These are phyloP conservation scores for Papilio gigon DNA, from an alignment of 2,888 invertebrate species.

Conservation along the genomic window DNA sequence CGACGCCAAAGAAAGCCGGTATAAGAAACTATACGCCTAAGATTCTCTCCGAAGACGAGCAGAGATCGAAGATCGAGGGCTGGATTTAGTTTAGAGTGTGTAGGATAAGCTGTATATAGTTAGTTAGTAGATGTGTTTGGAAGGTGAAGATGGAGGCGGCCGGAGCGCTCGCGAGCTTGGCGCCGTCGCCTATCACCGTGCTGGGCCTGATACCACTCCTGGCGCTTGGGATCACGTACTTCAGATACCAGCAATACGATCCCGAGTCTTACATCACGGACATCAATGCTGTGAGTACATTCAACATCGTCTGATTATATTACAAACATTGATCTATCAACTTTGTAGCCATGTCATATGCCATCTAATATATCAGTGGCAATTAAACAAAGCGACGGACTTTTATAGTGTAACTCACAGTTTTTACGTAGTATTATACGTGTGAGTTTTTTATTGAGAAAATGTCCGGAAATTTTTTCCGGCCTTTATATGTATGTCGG, in stretches of 20 bases:
- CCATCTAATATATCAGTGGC: too few species aligned
- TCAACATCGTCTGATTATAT: neutral
- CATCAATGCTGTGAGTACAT: slow-evolving; percentile 84
- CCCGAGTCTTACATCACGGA: slow-evolving; percentile 91
- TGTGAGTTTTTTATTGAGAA: neutral
- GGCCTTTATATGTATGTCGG: neutral
- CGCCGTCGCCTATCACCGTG: slow-evolving; percentile 84
- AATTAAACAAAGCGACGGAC: too few species aligned
- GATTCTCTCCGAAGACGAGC: slow-evolving; percentile 83
- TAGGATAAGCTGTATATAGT: slow-evolving; percentile 78
- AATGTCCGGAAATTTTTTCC: neutral
- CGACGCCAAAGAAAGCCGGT: slow-evolving; percentile 79
- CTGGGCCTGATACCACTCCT: slow-evolving; percentile 90
- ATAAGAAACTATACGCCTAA: slow-evolving; percentile 89
- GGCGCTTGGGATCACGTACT: slow-evolving; percentile 90
- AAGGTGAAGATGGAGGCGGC: slow-evolving; percentile 75
- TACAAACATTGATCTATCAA: too few species aligned
- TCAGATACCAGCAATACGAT: slow-evolving; percentile 90
- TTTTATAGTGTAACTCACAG: neutral
- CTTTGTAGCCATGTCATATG: too few species aligned
- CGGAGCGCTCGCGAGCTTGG: slow-evolving; percentile 81
- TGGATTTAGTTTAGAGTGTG: slow-evolving; percentile 84
- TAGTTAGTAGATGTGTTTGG: slow-evolving; percentile 71
- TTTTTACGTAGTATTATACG: neutral
- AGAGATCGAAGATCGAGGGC: slow-evolving; percentile 81